Evolutionary conservation across 2,888 invertebrate species (phyloP).

Genomic region (Xiphydria camelus): DNA sequence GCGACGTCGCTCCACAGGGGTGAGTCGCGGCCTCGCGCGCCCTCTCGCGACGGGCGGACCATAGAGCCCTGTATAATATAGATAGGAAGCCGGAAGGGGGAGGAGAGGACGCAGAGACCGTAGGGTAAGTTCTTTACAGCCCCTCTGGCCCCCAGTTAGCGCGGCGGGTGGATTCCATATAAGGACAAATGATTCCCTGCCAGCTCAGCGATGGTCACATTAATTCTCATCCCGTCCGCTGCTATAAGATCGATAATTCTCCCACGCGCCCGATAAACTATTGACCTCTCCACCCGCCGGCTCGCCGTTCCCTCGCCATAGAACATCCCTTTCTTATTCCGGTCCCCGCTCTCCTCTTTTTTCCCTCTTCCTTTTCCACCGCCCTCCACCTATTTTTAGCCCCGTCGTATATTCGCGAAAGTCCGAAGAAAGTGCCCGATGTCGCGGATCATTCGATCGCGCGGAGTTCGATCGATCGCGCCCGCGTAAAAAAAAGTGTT

Average conservation of each 20-base stretch:
- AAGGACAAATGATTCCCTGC: constrained; percentile 17
- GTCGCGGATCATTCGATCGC: too few species aligned
- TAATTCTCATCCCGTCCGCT: constrained; percentile 13
- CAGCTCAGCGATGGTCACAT: constrained; percentile 16
- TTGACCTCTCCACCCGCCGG: constrained; percentile 5
- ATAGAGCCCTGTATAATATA: background rate
- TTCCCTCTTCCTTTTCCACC: too few species aligned
- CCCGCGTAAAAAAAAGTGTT: too few species aligned
- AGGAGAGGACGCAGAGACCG: constrained; percentile 6
- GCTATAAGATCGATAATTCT: constrained; percentile 15
- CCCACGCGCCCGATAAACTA: constrained; percentile 12
- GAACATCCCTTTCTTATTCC: background rate
- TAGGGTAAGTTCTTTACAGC: constrained; percentile 17
- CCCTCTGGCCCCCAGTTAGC: constrained; percentile 9
- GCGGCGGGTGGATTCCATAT: background rate
- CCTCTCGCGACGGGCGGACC: background rate
- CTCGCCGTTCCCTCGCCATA: background rate
- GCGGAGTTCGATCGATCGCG: too few species aligned
- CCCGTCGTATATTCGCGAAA: too few species aligned
- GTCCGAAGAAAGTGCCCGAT: too few species aligned
- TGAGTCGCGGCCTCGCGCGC: background rate
- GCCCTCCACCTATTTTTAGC: too few species aligned
- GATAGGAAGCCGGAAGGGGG: constrained; percentile 1
- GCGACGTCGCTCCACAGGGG: background rate
- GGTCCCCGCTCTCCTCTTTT: background rate